Evolutionary conservation across 2,888 invertebrate genomes (phyloP).

Genomic region (Dolichomitus sp.): DNA sequence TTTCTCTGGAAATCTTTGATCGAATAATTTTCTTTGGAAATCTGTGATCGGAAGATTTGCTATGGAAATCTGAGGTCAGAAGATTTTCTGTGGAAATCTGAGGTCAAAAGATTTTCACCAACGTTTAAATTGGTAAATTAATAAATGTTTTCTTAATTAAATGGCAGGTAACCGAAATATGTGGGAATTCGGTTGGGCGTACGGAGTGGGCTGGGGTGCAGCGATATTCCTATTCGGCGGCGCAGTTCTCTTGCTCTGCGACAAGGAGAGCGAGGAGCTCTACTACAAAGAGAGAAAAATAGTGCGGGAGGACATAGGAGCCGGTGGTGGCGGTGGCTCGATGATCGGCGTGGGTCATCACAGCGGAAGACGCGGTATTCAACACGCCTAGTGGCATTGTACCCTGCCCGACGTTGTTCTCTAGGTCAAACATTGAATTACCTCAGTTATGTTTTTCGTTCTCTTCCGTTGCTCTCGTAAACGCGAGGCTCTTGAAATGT

Average conservation of each 20-base stretch:
- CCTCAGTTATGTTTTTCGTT: conserved; percentile 17
- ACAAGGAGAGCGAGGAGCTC: conserved; percentile 99
- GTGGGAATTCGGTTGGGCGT: conserved; percentile 99
- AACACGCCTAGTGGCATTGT: conserved; percentile 90
- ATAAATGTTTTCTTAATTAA: background rate
- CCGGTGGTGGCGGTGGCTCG: conserved; percentile 84
- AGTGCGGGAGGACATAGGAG: conserved; percentile 88
- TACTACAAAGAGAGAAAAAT: conserved; percentile 99
- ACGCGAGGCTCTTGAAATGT: conserved; percentile 49
- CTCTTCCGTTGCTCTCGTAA: conserved; percentile 34
- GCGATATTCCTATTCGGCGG: conserved; percentile 98
- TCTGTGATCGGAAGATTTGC: no score
- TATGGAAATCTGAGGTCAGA: no score
- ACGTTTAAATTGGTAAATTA: no score
- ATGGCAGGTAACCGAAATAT: conserved; percentile 93
- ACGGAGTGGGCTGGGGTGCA: conserved; percentile 99
- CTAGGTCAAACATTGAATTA: conserved; percentile 81
- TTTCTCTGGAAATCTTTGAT: no score
- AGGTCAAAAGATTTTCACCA: no score
- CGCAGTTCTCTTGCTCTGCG: conserved; percentile 96
- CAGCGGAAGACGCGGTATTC: conserved; percentile 83
- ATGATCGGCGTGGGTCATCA: conserved; percentile 84
- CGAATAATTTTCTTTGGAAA: no score
- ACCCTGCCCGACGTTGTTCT: conserved; percentile 91
- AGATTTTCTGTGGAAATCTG: no score